Percentiles rank a stretch among this genome's conserved stretches.
phyloP scores from a whole-genome alignment of 2,888 invertebrate species.

The Clusia tigrina region DNA sequence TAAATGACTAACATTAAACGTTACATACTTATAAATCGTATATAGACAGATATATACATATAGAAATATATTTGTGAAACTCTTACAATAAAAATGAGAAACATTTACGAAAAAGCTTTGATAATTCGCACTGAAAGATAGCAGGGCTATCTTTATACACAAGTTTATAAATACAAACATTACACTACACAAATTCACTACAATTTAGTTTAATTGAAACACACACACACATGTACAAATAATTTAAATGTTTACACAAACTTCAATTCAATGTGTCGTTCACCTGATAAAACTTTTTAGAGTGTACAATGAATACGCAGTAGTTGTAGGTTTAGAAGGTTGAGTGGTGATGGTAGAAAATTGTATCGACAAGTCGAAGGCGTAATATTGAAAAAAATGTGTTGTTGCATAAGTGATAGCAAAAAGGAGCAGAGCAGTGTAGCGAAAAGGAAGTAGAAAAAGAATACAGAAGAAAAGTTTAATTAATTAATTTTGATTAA shows the following conservation, averaged over 20 bases:
- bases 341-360: no score
- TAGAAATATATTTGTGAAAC: no score
- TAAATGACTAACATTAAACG: no score
- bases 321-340: background rate
- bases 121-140: background rate
- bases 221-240: background rate
- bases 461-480: background rate
- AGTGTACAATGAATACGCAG: slow-evolving; percentile 7
- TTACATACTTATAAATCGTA: no score
- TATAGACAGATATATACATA: no score
- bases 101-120: no score
- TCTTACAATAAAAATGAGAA: no score
- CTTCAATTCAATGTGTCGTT: slow-evolving; percentile 17
- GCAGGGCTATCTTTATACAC: background rate
- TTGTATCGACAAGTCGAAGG: no score
- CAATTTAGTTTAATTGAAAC: background rate
- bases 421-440: background rate
- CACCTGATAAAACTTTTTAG: slow-evolving; percentile 57
- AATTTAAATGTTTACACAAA: background rate
- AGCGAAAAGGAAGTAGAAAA: background rate
- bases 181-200: background rate
- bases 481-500: background rate
- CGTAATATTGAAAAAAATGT: no score
- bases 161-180: background rate
- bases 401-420: background rate